These are phyloP conservation scores for Latrodectus elegans DNA, from an alignment of 2,888 invertebrate species.

Conservation along the genomic window DNA sequence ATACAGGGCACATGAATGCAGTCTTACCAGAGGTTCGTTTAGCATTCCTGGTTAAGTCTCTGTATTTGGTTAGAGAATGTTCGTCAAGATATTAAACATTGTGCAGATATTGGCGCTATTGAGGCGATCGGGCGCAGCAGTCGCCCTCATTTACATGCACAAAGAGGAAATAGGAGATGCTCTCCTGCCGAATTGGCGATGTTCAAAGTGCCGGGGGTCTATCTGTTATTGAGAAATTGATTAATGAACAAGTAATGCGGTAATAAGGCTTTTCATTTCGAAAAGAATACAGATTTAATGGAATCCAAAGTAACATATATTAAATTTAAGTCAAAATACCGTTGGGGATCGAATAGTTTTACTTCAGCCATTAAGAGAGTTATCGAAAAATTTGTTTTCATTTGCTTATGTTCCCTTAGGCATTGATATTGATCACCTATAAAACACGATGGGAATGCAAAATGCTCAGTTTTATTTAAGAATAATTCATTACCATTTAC, in stretches of 20 bases:
- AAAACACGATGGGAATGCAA: too few relatives aligned
- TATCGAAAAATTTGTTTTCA: too few relatives aligned
- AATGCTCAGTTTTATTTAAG: too few relatives aligned
- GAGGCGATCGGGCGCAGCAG: constrained; percentile 24
- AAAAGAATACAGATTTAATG: not conserved
- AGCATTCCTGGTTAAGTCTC: not conserved
- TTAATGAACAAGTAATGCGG: constrained; percentile 4
- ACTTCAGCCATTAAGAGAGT: too few relatives aligned
- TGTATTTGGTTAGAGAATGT: constrained; percentile 14
- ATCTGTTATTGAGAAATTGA: constrained; percentile 51
- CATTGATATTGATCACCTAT: too few relatives aligned
- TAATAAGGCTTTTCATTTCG: not conserved
- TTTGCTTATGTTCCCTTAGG: too few relatives aligned
- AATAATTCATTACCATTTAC: too few relatives aligned
- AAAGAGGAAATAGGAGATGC: constrained; percentile 8
- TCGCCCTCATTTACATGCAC: constrained; percentile 34
- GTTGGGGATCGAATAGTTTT: too few relatives aligned
- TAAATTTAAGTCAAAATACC: too few relatives aligned
- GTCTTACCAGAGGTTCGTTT: not conserved
- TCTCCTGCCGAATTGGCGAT: constrained; percentile 14
- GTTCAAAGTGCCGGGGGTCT: constrained; percentile 6
- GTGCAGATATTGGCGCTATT: constrained; percentile 30
- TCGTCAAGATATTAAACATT: constrained; percentile 34
- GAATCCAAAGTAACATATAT: too few relatives aligned
- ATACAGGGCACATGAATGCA: not conserved